phyloP scores from a whole-genome alignment of 2,888 invertebrate genomes.

The Eucera pruinosa region DNA sequence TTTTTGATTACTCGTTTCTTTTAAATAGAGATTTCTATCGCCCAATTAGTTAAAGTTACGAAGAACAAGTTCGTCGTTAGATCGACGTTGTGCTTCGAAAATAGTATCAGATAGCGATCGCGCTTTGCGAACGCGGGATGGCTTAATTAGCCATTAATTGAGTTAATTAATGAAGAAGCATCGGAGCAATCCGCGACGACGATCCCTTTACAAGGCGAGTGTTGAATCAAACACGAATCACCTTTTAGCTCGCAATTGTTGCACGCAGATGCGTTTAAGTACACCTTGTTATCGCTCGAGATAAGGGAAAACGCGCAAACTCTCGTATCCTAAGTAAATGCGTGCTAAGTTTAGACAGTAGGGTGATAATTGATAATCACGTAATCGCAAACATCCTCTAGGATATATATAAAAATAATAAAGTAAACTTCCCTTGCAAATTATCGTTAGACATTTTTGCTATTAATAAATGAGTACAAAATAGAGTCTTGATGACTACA shows the following conservation, averaged over 20 bases:
- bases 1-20: no score
- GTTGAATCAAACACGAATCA: not conserved
- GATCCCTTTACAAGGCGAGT: slow-evolving; percentile 1
- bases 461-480: no score
- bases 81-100: slow-evolving; percentile 12
- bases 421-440: not conserved
- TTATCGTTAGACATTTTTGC: not conserved
- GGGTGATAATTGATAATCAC: slow-evolving; percentile 7
- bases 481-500: no score
- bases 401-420: no score
- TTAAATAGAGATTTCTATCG: not conserved
- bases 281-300: slow-evolving; percentile 13
- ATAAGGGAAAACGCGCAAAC: slow-evolving; percentile 10
- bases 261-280: slow-evolving; percentile 20
- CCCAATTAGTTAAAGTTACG: slow-evolving; percentile 4
- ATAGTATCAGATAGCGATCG: slow-evolving; percentile 23
- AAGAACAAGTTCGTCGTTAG: not conserved
- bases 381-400: slow-evolving; percentile 21
- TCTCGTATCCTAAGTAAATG: slow-evolving; percentile 32
- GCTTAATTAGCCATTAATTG: slow-evolving; percentile 48
- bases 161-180: slow-evolving; percentile 31
- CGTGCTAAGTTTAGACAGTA: not conserved
- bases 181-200: not conserved
- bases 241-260: not conserved
- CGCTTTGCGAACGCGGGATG: slow-evolving; percentile 2